phyloP scores from a whole-genome alignment of 2,797 vertebrate genomes.

The Tragelaphus eurycerus region DNA sequence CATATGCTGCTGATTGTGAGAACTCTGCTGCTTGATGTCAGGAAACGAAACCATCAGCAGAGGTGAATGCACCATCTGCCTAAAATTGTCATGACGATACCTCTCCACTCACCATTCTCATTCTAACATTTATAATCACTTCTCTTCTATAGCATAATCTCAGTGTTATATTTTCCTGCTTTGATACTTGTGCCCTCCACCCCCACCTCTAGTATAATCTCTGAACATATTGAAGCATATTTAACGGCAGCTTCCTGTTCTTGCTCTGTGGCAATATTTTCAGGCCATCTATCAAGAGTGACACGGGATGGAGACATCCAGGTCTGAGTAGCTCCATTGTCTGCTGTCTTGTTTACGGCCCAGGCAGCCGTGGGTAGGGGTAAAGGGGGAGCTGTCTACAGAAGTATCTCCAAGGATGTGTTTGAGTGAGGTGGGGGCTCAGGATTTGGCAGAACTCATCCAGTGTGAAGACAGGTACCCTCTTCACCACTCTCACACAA shows the following conservation, averaged over 20 bases:
- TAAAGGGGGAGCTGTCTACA: background rate
- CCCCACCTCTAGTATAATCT: constrained; percentile 42
- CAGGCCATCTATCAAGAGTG: constrained; percentile 44
- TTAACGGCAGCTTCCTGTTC: background rate
- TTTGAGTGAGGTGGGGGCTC: background rate
- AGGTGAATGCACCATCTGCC: background rate
- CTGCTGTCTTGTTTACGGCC: background rate
- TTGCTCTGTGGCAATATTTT: background rate
- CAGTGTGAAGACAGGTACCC: background rate
- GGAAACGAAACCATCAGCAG: constrained; percentile 51
- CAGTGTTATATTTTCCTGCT: background rate
- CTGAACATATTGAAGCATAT: constrained; percentile 5
- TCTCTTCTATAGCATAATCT: constrained; percentile 55
- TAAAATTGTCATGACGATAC: constrained; percentile 64
- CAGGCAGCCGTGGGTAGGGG: background rate
- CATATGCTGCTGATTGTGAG: constrained; percentile 37
- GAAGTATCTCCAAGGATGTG: background rate
- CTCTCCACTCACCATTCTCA: constrained; percentile 30
- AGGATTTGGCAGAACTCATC: background rate
- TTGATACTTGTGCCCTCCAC: background rate
- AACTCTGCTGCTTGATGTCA: constrained; percentile 58
- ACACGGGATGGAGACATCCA: background rate
- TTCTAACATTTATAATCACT: constrained; percentile 61
- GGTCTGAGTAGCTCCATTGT: background rate
- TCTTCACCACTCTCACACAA: background rate